Conservation (phyloP, 2,888 invertebrate genomes). For the Andrena minutula region DNA sequence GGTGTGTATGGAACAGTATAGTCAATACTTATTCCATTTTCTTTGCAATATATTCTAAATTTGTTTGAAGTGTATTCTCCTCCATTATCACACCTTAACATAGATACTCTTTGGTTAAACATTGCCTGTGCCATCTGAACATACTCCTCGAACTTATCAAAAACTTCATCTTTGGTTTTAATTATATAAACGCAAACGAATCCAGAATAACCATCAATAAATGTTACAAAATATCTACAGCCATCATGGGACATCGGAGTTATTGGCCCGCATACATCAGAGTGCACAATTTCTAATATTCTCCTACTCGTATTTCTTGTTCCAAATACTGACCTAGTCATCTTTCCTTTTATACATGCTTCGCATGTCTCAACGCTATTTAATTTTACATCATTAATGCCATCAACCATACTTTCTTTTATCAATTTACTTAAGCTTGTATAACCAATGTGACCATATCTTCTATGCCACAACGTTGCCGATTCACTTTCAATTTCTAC, state of each 20-base stretch:
- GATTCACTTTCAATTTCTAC: neutral
- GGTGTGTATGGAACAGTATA: constrained; percentile 20
- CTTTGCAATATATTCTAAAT: neutral
- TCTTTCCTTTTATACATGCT: constrained; percentile 17
- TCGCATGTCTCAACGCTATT: constrained; percentile 3
- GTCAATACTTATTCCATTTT: neutral
- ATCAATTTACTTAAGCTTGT: neutral
- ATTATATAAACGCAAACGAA: constrained; percentile 7
- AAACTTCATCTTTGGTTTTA: constrained; percentile 8
- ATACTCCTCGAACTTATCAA: constrained; percentile 15
- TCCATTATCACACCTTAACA: constrained; percentile 29
- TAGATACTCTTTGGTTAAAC: neutral
- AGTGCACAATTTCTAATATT: constrained; percentile 13
- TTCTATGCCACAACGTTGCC: constrained; percentile 10
- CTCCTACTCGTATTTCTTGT: constrained; percentile 16
- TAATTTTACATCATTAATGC: constrained; percentile 3
- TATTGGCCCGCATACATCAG: constrained; percentile 24
- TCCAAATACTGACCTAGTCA: constrained; percentile 17
- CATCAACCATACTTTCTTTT: constrained; percentile 15
- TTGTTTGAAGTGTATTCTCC: constrained; percentile 2
- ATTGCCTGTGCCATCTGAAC: constrained; percentile 8
- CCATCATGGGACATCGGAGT: neutral
- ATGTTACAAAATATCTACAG: constrained; percentile 16
- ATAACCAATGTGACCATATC: constrained; percentile 26
- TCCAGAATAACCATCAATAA: constrained; percentile 13